Percentiles rank a stretch among this genome's conserved stretches.
These are phyloP conservation scores for Kudoa iwatai DNA, from an alignment of 30 jellyfish, hydroid and myxozoan species.

Conservation along the genomic window DNA sequence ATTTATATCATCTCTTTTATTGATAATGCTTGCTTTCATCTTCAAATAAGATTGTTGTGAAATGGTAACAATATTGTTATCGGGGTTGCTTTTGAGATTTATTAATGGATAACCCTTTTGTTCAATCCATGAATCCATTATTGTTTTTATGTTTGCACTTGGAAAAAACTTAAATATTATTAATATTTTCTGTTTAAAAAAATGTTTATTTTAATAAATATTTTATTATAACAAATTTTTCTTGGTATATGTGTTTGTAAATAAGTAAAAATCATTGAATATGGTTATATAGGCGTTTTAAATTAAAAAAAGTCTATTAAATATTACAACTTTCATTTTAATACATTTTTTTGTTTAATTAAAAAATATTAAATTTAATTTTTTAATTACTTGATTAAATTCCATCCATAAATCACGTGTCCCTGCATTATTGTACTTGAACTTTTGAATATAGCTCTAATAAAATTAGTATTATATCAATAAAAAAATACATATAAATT, in stretches of 20 bases:
- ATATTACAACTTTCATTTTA: no score
- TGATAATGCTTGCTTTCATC: slow-evolving; percentile 3
- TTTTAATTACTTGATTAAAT: slow-evolving; percentile 10
- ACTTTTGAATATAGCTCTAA: slow-evolving; percentile 11
- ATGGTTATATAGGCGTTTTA: no score
- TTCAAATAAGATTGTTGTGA: slow-evolving; percentile 26
- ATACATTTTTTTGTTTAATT: no score
- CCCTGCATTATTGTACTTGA: slow-evolving; percentile 29
- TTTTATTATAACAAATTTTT: no score
- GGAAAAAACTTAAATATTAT: no score
- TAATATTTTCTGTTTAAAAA: no score
- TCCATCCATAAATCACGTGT: slow-evolving; percentile 60
- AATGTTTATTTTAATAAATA: no score
- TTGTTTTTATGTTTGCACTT: slow-evolving; percentile 15
- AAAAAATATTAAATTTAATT: no score
- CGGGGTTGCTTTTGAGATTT: slow-evolving; percentile 4
- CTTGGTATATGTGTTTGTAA: no score
- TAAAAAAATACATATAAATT: background rate
- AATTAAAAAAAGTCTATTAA: no score
- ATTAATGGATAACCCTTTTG: slow-evolving; percentile 63
- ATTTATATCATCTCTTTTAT: slow-evolving; percentile 3
- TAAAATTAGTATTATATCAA: background rate
- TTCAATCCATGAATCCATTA: slow-evolving; percentile 75
- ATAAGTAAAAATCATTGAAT: no score
- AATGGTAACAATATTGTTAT: slow-evolving; percentile 5